phyloP scores from a whole-genome alignment of 2,888 invertebrate species.

The Temnothorax rugatulus region DNA sequence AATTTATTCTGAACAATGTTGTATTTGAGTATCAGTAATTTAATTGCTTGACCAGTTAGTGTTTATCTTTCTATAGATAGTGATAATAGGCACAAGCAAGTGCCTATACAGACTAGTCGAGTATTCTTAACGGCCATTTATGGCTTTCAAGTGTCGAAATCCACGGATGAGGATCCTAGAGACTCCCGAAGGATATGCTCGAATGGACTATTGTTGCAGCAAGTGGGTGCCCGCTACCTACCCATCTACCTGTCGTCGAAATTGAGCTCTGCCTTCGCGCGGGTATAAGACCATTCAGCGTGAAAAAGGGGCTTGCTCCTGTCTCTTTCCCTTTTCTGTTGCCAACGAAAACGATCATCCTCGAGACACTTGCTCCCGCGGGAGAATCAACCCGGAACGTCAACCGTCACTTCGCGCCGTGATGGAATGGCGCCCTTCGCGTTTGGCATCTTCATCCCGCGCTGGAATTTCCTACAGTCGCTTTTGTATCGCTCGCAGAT shows the following conservation, averaged over 20 bases:
- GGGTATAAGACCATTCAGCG: conserved; percentile 61
- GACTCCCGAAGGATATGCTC: conserved; percentile 47
- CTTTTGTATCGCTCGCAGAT: conserved; percentile 9
- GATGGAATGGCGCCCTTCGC: conserved; percentile 56
- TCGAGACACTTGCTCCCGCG: conserved; percentile 73
- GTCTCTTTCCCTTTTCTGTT: conserved; percentile 48
- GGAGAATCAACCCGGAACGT: conserved; percentile 51
- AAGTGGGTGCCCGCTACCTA: conserved; percentile 71
- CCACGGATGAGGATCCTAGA: conserved; percentile 55
- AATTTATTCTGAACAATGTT: not conserved
- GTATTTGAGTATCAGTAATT: not conserved
- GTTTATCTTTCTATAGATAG: conserved; percentile 9
- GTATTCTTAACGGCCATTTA: conserved; percentile 66
- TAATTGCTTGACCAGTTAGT: not conserved
- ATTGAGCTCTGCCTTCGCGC: conserved; percentile 65
- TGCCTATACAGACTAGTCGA: conserved; percentile 27
- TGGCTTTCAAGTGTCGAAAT: conserved; percentile 52
- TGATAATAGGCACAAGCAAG: conserved; percentile 28
- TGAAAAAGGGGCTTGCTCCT: conserved; percentile 69
- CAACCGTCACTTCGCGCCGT: conserved; percentile 67
- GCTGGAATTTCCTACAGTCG: conserved; percentile 21
- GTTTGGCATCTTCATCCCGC: conserved; percentile 29
- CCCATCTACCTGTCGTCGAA: conserved; percentile 70
- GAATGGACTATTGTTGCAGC: conserved; percentile 68
- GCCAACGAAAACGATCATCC: conserved; percentile 76